Evolutionary conservation across 2,888 invertebrate genomes (phyloP).

Genomic region (Agonopterix arenella): DNA sequence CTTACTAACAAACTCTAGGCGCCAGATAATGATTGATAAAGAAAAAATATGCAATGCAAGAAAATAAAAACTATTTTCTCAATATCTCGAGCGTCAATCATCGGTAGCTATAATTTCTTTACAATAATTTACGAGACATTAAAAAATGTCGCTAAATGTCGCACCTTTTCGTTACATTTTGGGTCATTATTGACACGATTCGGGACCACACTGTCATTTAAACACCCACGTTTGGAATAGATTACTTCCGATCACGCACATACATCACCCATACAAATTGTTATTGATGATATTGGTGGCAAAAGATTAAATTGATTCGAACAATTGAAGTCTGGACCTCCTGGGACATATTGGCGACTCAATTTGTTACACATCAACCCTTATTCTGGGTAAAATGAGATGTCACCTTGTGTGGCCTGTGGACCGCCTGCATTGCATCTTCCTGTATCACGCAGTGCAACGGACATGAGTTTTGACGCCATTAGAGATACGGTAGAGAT

Average conservation of each 20-base stretch:
- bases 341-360: slow-evolving; percentile 41
- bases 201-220: slow-evolving; percentile 16
- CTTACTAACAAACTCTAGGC: slow-evolving; percentile 1
- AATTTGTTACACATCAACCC: slow-evolving; percentile 61
- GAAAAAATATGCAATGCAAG: background rate
- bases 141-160: background rate
- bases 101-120: background rate
- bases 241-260: slow-evolving; percentile 62
- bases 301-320: slow-evolving; percentile 35
- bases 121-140: background rate
- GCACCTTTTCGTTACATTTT: background rate
- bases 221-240: slow-evolving; percentile 26
- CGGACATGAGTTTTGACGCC: slow-evolving; percentile 72
- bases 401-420: slow-evolving; percentile 63
- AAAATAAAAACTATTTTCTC: background rate
- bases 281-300: slow-evolving; percentile 29
- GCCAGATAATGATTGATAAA: background rate
- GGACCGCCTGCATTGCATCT: slow-evolving; percentile 56
- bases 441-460: slow-evolving; percentile 68
- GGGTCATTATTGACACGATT: slow-evolving; percentile 32
- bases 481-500: slow-evolving; percentile 59
- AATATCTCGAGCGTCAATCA: background rate
- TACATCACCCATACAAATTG: slow-evolving; percentile 19
- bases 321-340: slow-evolving; percentile 49
- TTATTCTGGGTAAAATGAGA: slow-evolving; percentile 55